Evolutionary conservation across 1,140 invertebrate species (phyloP).

Genomic region (Radopholus similis): DNA sequence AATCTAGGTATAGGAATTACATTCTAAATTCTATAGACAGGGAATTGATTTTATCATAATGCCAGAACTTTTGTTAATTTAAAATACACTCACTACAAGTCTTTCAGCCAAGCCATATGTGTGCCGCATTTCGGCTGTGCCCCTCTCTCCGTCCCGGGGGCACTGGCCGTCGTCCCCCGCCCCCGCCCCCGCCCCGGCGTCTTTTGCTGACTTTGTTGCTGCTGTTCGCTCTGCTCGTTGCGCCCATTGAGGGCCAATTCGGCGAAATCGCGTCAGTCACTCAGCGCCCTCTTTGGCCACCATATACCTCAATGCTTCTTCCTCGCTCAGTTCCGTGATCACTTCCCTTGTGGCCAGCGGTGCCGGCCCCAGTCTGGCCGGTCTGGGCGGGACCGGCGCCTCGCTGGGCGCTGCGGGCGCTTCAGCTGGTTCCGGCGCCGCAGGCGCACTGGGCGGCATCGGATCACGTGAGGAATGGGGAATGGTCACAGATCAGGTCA

Average conservation of each 20-base stretch:
- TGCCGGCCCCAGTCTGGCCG: constrained; percentile 25
- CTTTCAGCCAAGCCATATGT: too few species aligned
- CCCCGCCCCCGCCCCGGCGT: too few species aligned
- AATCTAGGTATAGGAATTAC: too few species aligned
- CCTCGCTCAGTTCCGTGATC: constrained; percentile 28
- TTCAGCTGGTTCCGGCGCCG: constrained; percentile 40
- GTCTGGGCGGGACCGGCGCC: background rate
- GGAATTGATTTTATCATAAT: too few species aligned
- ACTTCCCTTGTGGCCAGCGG: constrained; percentile 39
- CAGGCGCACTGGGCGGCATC: constrained; percentile 40
- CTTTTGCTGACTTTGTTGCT: too few species aligned
- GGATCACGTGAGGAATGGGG: constrained; percentile 37
- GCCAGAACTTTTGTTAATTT: too few species aligned
- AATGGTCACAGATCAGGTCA: too few species aligned
- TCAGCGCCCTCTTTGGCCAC: background rate
- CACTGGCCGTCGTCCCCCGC: too few species aligned
- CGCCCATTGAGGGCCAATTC: constrained; percentile 76
- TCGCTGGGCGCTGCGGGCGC: constrained; percentile 23
- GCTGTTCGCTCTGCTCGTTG: constrained; percentile 71
- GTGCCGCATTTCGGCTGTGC: too few species aligned
- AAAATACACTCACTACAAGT: too few species aligned
- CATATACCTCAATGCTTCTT: background rate
- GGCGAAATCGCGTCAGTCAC: constrained; percentile 46
- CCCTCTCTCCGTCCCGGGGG: too few species aligned
- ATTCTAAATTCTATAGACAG: too few species aligned